A percentile compares a stretch with the other conserved stretches of the same genome.
Conservation (phyloP, 2,113 vertebrate species). For the Tragelaphus strepsiceros region DNA sequence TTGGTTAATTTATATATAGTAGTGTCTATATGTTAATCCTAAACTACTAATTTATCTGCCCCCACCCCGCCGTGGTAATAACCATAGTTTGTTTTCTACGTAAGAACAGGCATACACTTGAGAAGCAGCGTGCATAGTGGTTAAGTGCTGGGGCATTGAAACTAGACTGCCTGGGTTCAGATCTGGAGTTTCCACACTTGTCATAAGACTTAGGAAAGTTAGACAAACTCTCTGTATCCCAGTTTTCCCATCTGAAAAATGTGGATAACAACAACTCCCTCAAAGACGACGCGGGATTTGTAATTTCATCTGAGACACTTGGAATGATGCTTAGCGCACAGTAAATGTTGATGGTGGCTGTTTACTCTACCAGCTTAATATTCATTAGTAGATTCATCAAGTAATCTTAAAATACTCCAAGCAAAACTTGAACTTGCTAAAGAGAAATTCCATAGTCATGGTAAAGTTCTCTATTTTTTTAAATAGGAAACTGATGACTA, state of each 20-base stretch:
- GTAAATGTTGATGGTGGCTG: neutral
- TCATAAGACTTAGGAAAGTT: neutral
- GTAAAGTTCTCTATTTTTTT: constrained; percentile 39
- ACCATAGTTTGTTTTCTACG: neutral
- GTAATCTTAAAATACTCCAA: neutral
- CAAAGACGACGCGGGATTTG: neutral
- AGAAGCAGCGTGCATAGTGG: neutral
- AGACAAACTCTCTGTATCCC: neutral
- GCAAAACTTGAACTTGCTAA: neutral
- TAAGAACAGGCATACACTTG: neutral
- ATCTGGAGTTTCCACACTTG: neutral
- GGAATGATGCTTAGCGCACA: neutral
- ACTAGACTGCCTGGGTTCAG: neutral
- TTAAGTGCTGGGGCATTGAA: neutral
- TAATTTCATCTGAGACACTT: neutral
- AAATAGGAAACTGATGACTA: constrained; percentile 97
- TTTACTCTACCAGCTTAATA: neutral
- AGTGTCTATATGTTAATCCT: neutral
- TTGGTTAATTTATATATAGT: neutral
- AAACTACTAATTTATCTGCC: neutral
- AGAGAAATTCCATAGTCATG: neutral
- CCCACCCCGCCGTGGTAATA: neutral
- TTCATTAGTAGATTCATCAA: neutral
- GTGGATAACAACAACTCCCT: neutral
- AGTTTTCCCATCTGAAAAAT: neutral